These are phyloP conservation scores for Lacerta agilis DNA, from an alignment of 2,797 vertebrate species.

Conservation along the genomic window DNA sequence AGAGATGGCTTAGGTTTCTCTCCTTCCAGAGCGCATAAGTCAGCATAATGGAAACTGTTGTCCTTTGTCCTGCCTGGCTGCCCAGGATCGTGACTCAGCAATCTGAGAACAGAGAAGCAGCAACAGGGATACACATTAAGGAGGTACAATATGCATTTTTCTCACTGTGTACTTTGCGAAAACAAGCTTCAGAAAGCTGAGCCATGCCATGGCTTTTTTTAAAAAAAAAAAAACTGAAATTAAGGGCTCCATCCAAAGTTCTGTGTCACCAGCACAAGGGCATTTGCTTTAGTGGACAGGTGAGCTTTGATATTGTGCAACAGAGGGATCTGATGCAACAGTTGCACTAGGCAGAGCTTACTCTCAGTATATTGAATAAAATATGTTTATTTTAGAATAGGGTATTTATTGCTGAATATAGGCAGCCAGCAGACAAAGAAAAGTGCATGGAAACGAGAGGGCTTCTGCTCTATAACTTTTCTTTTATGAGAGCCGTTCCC, in stretches of 20 bases:
- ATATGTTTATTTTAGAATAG: background rate
- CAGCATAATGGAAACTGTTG: constrained; percentile 17
- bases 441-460: too few species aligned
- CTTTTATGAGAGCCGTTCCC: background rate
- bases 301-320: too few species aligned
- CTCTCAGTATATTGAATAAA: too few species aligned
- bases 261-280: too few species aligned
- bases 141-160: background rate
- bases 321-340: too few species aligned
- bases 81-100: background rate
- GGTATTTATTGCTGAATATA: background rate
- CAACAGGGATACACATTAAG: background rate
- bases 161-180: background rate
- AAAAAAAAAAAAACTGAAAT: too few species aligned
- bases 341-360: too few species aligned
- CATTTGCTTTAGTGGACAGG: too few species aligned
- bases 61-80: background rate
- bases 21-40: background rate
- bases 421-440: too few species aligned
- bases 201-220: too few species aligned
- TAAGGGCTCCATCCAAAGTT: too few species aligned
- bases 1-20: background rate
- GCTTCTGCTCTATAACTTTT: background rate
- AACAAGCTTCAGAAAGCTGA: background rate
- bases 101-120: background rate